Base-by-base conservation (phyloP, 2,797 vertebrate species). In the Enteromius viviparus region DNA sequence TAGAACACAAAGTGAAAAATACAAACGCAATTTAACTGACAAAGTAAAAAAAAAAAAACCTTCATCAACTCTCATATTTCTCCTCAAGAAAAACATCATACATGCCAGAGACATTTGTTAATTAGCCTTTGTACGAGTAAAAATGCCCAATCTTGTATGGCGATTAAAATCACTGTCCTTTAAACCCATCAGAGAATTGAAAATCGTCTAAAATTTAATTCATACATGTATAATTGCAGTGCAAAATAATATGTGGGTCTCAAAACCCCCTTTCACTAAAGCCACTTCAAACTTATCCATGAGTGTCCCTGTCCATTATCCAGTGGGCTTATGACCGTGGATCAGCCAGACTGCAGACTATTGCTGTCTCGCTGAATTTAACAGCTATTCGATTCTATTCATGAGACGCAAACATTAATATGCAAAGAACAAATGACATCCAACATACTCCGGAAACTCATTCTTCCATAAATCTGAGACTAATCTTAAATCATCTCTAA, bases 331-430 rank as follows among this genome's bases (percentile, higher is more conserved):
- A 47, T 12, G 34, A 37, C 62, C 15, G 64, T 70, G 17, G 37
- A 58, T 34, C 68, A 70, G 71, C 15, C 76, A 84, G 69, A 70
- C 77, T 60, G 60, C 70, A 86, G 76, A 80, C 77, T 58, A 81
- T 55, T 47, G 37, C 49, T 82, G 87, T 85, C 78, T 76, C 64
- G 32, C 37, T 74, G 40, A 82, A 70, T 62, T 66, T n/a, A 32
- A 72, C 83, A 78, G 15, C 58, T 55, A 53, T 78, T 66, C 64
- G 68, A 65, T 47, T 34, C 4, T 19, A 70, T 53, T 26, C n/a
- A 72, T 62, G 75, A 72, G 58, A 53, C 51, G n/a, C 70, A 70
- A 23, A 81, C 80, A 84, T 76, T 29, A 79, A 82, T 60, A 82
- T 80, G 23, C 32, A 49, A 76, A 77, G 15, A 55, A 45, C 14